Evolutionary conservation across 2,797 vertebrate genomes (phyloP), one percentile per base, ranked within the genome.

Genomic region (Urocyon cinereoargenteus): DNA sequence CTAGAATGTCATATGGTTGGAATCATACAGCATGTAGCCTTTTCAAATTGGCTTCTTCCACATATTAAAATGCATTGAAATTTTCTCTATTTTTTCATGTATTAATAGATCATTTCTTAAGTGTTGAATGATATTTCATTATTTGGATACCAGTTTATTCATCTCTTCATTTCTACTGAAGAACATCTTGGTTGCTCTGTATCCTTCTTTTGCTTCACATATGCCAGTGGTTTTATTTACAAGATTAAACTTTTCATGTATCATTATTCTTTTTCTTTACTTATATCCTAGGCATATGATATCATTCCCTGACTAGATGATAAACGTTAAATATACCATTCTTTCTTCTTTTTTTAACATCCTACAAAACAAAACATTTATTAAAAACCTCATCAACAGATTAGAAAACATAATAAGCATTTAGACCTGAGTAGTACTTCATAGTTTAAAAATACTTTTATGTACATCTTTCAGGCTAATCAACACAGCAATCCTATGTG

Each of bases 391-490:
- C 19, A 86, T 36, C 14, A 9, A 45, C 26, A 53, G 19, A 66
- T 62, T 34, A 78, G 45, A 88, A 31, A 94, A 40, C 28, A 49
- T 73, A 86, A 86, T 90, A 86, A 77, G 72, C 85, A 68, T 86
- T 49, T 87, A 75, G n/a, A 21, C 28, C 18, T 86, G 16, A 90
- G 10, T 70, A 51, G 28, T 49, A 82, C 21, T 83, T 89, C 55
- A 62, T 53, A 59, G 26, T 88, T 75, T 70, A 81, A 78, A 79
- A 64, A 40, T 88, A 79, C 5, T 92, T 92, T 72, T 49, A 49
- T 77, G 62, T 49, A 84, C 40, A 79, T 51, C 9, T 53, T 78
- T 85, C 61, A n/a, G n/a, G 68, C 62, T 90, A 97, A 93, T 93
- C 36, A 82, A 40, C 40, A 59, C 26, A 72, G 40, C 70, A 88